Conservation (phyloP, 2,888 invertebrate genomes). For the Malthinus flaveolus region DNA sequence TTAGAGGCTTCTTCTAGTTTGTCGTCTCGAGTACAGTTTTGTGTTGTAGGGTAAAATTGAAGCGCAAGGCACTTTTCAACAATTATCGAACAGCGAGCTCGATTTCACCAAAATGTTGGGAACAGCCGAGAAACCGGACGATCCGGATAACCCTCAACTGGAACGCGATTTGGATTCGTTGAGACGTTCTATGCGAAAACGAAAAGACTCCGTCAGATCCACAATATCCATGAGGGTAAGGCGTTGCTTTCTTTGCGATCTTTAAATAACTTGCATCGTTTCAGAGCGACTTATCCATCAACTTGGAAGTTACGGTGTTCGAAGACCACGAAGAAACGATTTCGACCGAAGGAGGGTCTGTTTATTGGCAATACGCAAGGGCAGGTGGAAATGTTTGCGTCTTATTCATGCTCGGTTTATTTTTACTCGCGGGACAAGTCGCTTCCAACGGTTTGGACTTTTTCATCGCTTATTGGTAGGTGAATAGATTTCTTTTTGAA, state of each 20-base stretch:
- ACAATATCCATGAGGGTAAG: slow-evolving; percentile 1
- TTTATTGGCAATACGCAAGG: slow-evolving; percentile 30
- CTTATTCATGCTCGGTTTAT: slow-evolving; percentile 18
- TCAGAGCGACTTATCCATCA: background rate
- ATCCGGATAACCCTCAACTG: slow-evolving; percentile 15
- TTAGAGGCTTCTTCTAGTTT: background rate
- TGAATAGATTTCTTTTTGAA: background rate
- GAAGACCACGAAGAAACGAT: slow-evolving; percentile 34
- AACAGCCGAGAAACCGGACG: slow-evolving; percentile 37
- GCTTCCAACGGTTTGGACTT: slow-evolving; percentile 32
- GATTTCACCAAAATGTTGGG: slow-evolving; percentile 60
- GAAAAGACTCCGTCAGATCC: background rate
- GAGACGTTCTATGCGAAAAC: background rate
- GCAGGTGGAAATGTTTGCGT: slow-evolving; percentile 31
- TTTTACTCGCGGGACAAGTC: slow-evolving; percentile 28
- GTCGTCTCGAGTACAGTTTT: background rate
- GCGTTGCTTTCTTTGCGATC: background rate
- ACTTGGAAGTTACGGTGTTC: background rate
- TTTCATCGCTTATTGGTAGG: slow-evolving; percentile 35
- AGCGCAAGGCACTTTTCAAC: slow-evolving; percentile 63
- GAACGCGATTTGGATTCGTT: background rate
- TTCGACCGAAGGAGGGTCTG: slow-evolving; percentile 15
- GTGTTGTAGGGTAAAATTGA: slow-evolving; percentile 58
- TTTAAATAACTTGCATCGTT: background rate
- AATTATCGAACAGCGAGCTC: slow-evolving; percentile 61